Conservation (phyloP, 2,113 vertebrate genomes). For the rat (Rattus norvegicus) region GRCr8 NC_086035.1:67005501-67006000, state of each 20-base stretch:
- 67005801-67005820: not conserved
- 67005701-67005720: not conserved
- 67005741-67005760: not conserved
- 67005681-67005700: not conserved
- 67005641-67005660: not conserved
- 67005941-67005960: not conserved
- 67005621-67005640: not conserved
- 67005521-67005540: not conserved
- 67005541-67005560: not conserved
- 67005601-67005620: not conserved
- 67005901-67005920: not conserved
- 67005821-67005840: not conserved
- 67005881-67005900: not conserved
- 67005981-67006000: not conserved
- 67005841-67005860: not conserved
- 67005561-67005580: not conserved
- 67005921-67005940: not conserved
- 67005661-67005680: not conserved
- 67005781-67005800: not conserved
- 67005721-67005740: not conserved
- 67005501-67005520: not conserved
- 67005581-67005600: not conserved
- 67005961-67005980: not conserved
- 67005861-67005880: not conserved
- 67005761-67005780: not conserved